Evolutionary conservation across 2,888 invertebrate species (phyloP), one percentile per base, ranked within the genome.

Genomic region (Cataglyphis altisquamis): DNA sequence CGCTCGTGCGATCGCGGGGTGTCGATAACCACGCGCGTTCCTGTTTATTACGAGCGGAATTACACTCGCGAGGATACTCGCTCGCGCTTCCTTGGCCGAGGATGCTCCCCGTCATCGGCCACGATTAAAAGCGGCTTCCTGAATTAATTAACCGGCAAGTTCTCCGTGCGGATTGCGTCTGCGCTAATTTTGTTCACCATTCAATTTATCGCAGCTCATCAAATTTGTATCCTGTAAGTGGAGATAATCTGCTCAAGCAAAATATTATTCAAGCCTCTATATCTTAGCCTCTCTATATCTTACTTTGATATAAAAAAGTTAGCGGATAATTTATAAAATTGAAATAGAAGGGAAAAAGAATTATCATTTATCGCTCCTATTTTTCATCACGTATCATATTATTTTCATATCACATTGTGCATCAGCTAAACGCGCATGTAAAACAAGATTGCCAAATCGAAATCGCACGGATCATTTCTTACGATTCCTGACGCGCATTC

Each of bases 11-110:
- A 83, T 83, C 78, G 70, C 81, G 15, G 29, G 63, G 36, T 78
- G 63, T 72, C 83, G 83, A 83, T 83, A 80, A 80, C 63, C 70
- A 64, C 36, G 80, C 80, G 64, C 52, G 80, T 80, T 80, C 83
- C 80, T 74, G 57, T 60, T 74, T 77, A 81, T 83, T 81, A 80
- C 70, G 81, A 80, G 70, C 70, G 81, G 83, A 83, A 83, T 83
- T 83, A 80, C 80, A 64, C 82, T 75, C 66, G 41, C 75, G 77
- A 60, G 66, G 78, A 66, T 75, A n/a, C 57, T 18, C 32, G 36
- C 77, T 29, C 77, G 77, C 66, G 63, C 63, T 81, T 81, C 63
- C 63, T 57, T 55, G 57, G 3, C 29, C 52, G 63, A 48, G 64
- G 60, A 62, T 52, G 64, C 36, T 29, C 48, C 48, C 32, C 63